Conservation (phyloP, 2,113 vertebrate species). For the Pomatorhinus ruficollis region DNA sequence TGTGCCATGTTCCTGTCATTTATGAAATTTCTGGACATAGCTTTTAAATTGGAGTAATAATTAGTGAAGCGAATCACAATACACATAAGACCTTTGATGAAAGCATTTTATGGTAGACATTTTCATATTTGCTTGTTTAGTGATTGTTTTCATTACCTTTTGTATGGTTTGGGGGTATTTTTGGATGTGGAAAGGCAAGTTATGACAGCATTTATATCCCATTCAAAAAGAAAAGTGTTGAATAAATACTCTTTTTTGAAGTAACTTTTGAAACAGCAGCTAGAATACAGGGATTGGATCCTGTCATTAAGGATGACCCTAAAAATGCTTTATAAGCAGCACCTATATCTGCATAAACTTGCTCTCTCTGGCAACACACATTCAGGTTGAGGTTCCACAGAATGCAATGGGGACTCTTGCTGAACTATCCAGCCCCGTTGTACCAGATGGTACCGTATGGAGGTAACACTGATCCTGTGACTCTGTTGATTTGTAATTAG, state of each 20-base stretch:
- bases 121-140: background rate
- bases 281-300: background rate
- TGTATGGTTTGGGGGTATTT: background rate
- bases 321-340: background rate
- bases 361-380: background rate
- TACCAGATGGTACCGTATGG: constrained; percentile 63
- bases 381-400: background rate
- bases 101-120: background rate
- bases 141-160: background rate
- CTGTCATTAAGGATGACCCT: background rate
- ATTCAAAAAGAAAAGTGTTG: background rate
- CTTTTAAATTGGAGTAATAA: background rate
- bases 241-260: background rate
- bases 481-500: constrained; percentile 58
- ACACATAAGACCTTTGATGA: background rate
- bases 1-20: background rate
- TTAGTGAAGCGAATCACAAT: background rate
- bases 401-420: background rate
- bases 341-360: background rate
- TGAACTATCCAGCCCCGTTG: background rate
- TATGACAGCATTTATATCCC: background rate
- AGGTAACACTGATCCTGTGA: constrained; percentile 46
- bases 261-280: background rate
- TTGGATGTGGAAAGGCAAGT: background rate
- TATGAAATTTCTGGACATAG: background rate